Conservation (phyloP, 2,113 vertebrate genomes). For the Xyrauchen texanus region DNA sequence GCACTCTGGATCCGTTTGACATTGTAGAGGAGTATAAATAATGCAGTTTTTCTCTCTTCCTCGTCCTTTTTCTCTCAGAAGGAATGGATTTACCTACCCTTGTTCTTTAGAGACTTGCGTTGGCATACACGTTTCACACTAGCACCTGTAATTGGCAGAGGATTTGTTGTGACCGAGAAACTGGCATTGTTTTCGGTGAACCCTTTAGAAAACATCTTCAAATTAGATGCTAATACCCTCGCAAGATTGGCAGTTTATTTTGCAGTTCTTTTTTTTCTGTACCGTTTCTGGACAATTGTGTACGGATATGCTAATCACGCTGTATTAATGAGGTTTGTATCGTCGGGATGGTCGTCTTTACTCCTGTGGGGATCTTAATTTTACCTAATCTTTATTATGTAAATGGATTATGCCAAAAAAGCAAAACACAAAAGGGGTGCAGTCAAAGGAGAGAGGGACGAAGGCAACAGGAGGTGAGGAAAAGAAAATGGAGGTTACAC, state of each 20-base stretch:
- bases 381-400: slow-evolving; percentile 78
- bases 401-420: slow-evolving; percentile 85
- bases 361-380: slow-evolving; percentile 73
- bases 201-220: not conserved
- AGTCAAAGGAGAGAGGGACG: slow-evolving; percentile 34
- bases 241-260: slow-evolving; percentile 52
- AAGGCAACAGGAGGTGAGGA: slow-evolving; percentile 1
- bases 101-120: slow-evolving; percentile 23
- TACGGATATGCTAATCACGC: slow-evolving; percentile 72
- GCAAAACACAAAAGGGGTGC: slow-evolving; percentile 40
- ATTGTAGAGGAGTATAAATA: slow-evolving; percentile 48
- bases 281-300: slow-evolving; percentile 76
- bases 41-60: slow-evolving; percentile 43
- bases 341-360: slow-evolving; percentile 70
- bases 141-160: not conserved
- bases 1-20: slow-evolving; percentile 33
- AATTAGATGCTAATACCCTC: slow-evolving; percentile 34
- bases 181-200: slow-evolving; percentile 69
- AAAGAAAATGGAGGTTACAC: slow-evolving; percentile 30
- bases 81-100: slow-evolving; percentile 53
- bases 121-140: slow-evolving; percentile 40
- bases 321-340: slow-evolving; percentile 84
- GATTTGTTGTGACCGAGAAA: slow-evolving; percentile 7
- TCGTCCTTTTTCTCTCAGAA: slow-evolving; percentile 27
- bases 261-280: slow-evolving; percentile 28